Base-by-base conservation (phyloP, 2,888 invertebrate genomes). In the Toxonevra muliebris region DNA sequence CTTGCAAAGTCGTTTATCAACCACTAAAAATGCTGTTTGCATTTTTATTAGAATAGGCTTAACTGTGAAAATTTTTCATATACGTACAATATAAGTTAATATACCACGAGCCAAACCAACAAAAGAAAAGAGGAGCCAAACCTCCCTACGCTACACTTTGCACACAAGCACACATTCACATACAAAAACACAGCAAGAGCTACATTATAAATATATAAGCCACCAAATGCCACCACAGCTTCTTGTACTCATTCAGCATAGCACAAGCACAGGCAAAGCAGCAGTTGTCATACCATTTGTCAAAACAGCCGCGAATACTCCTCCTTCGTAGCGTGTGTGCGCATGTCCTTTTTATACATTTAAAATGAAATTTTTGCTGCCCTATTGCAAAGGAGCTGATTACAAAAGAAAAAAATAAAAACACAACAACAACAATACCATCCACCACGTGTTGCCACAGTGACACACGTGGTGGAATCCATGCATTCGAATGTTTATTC, bases 241-340 rank as follows among this genome's bases (percentile, higher is more conserved):
- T 66, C 30, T 30, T 30, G 30, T 30, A 30, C 30, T 30, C 30
- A 30, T 30, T 30, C 30, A 4, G 30, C 7, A 4, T 30, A 30
- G 7, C 30, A 30, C 7, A 4, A 7, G 3, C 30, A 2, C 30
- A 30, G 30, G 30, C 7, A 30, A 30, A 30, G 80, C 77, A 78
- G 77, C 79, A 82, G 79, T 80, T 82, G 82, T 81, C 82, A 81
- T 80, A 80, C 80, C 82, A 82, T 82, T 82, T 82, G 83, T 82
- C 82, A 82, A 82, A 76, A 73, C 76, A 75, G 76, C 72, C 69
- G 72, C 70, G 73, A 76, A 80, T 77, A 82, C 82, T 82, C 82
- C 82, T 82, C 82, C 82, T 79, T 78, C 82, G 69, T 62, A 19
- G 20, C 52, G 13, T 20, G 50, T 77, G 17, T 75, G 81, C 82